Percentiles rank a stretch among this genome's conserved stretches.
These are phyloP conservation scores for Oryzias celebensis DNA, from an alignment of 2,113 vertebrate genomes.

Conservation along the genomic window DNA sequence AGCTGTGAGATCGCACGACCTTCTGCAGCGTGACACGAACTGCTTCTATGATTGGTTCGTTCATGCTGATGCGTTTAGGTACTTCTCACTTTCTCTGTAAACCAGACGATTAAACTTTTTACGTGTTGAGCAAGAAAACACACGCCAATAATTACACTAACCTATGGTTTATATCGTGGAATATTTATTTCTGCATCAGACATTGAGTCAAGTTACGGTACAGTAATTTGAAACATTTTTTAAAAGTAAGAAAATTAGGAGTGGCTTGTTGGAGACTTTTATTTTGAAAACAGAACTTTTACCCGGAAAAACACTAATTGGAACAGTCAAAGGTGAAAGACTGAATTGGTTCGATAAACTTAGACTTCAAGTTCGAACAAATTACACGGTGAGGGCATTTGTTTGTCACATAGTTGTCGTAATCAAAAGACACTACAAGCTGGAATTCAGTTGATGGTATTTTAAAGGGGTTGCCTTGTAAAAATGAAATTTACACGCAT, in stretches of 20 bases:
- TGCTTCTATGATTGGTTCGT: conserved; percentile 46
- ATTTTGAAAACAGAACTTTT: conserved; percentile 49
- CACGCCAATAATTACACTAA: rapidly evolving
- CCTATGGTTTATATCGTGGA: rapidly evolving
- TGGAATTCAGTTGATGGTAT: too few species aligned
- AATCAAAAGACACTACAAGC: too few species aligned
- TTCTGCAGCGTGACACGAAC: background rate
- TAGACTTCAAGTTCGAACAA: conserved; percentile 1
- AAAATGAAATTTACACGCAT: background rate
- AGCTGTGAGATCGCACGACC: background rate
- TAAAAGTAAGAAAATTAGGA: too few species aligned
- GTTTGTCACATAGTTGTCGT: background rate
- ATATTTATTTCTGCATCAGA: background rate
- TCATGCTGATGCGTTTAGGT: conserved; percentile 23
- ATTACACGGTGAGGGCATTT: conserved; percentile 25
- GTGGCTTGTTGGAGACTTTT: conserved; percentile 22
- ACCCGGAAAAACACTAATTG: conserved; percentile 22
- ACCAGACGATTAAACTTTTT: background rate
- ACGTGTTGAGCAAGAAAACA: background rate
- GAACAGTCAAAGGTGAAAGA: conserved; percentile 3
- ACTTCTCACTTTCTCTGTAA: background rate
- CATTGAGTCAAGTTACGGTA: too few species aligned
- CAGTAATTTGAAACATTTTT: rapidly evolving
- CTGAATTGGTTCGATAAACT: background rate
- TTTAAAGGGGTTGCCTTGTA: background rate